A percentile compares a stretch with the other conserved stretches of the same genome.
Evolutionary conservation across 2,797 vertebrate species (phyloP).

Genomic region (Chrysocyon brachyurus): DNA sequence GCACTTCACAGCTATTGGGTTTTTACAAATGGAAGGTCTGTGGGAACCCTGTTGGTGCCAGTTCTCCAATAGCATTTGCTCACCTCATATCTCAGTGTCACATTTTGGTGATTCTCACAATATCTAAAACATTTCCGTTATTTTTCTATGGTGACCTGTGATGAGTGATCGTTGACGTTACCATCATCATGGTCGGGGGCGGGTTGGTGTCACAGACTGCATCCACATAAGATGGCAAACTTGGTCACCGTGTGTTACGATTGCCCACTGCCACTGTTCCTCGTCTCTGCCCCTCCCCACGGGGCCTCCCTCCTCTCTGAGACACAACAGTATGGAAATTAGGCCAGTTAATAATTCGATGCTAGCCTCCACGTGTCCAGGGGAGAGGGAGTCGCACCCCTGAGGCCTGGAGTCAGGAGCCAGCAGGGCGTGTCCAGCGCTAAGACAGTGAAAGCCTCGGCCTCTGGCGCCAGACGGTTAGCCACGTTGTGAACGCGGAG

Average conservation of each 20-base stretch:
- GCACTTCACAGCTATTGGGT: neutral
- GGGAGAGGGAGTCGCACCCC: neutral
- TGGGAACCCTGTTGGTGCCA: neutral
- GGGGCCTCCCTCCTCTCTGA: neutral
- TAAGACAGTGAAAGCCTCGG: neutral
- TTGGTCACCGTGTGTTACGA: no score
- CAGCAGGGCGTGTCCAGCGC: neutral
- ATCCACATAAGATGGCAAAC: neutral
- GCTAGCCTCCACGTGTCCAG: neutral
- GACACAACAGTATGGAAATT: fast-evolving
- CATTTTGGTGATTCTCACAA: neutral
- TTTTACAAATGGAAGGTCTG: neutral
- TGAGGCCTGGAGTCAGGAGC: neutral
- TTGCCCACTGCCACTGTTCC: no score
- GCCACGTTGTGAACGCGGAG: neutral
- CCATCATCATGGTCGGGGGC: neutral
- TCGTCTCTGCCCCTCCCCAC: neutral
- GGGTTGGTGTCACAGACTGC: no score
- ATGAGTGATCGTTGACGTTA: neutral
- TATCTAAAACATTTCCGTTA: neutral
- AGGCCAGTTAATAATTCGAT: neutral
- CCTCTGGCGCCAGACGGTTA: neutral
- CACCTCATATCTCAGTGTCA: neutral
- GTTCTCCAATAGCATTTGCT: neutral
- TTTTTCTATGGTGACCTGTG: neutral